These are phyloP conservation scores for Staurois parvus DNA, from an alignment of 2,797 vertebrate species.

Conservation along the genomic window DNA sequence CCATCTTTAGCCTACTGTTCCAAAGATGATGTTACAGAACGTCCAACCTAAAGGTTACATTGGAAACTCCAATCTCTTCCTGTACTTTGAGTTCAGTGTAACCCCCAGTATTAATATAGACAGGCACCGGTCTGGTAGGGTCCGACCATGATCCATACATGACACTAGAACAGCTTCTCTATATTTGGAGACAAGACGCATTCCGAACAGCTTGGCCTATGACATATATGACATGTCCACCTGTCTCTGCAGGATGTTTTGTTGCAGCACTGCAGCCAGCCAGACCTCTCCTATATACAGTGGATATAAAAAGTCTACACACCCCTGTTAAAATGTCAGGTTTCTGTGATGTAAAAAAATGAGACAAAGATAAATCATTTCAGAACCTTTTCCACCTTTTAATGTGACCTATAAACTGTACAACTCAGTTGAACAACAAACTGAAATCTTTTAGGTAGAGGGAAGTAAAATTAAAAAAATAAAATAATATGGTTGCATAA, in stretches of 20 bases:
- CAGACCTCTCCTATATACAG: not conserved
- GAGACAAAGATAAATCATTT: too few species aligned
- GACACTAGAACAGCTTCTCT: conserved; percentile 9
- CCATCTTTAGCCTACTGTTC: too few species aligned
- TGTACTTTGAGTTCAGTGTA: not conserved
- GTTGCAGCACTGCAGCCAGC: not conserved
- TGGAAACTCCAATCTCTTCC: not conserved
- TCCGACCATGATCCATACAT: not conserved
- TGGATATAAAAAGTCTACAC: too few species aligned
- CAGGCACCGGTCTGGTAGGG: not conserved
- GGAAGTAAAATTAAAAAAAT: too few species aligned
- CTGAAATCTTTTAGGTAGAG: too few species aligned
- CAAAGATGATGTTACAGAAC: not conserved
- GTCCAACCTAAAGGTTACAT: not conserved
- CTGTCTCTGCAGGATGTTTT: conserved; percentile 19
- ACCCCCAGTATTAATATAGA: not conserved
- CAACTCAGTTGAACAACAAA: too few species aligned
- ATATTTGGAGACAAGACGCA: conserved; percentile 14
- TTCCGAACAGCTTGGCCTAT: not conserved
- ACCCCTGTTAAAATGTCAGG: too few species aligned
- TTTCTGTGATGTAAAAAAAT: too few species aligned
- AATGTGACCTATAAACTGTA: too few species aligned
- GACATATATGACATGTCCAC: conserved; percentile 14
- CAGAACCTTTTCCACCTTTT: too few species aligned
- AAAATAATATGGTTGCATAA: too few species aligned